Percentiles rank a stretch among this genome's conserved stretches.
Conservation (phyloP, 2,113 vertebrate species). For the Oceanites oceanicus region DNA sequence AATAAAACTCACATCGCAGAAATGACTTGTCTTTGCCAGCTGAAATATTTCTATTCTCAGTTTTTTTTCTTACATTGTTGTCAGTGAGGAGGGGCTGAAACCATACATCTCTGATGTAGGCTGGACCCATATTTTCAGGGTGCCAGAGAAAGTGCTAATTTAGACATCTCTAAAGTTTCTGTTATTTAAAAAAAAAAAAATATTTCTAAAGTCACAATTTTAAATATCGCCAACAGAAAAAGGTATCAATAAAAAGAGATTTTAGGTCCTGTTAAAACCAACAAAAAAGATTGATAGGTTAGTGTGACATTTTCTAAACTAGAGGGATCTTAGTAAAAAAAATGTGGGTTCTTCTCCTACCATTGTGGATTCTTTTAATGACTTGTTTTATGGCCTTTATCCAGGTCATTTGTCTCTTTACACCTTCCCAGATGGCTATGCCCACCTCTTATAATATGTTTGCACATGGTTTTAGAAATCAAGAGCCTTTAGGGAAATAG, state of each 20-base stretch:
- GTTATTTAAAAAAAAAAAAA: not conserved
- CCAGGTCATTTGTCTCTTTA: not conserved
- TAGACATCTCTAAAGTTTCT: not conserved
- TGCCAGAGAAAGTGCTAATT: not conserved
- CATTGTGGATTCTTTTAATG: not conserved
- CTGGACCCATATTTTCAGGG: not conserved
- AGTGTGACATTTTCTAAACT: not conserved
- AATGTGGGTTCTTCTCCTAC: not conserved
- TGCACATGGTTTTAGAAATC: not conserved
- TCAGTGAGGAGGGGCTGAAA: not conserved
- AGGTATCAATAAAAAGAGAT: not conserved
- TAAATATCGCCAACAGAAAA: not conserved
- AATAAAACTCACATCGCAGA: not conserved
- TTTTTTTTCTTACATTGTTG: not conserved
- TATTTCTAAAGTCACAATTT: not conserved
- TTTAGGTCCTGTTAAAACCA: not conserved
- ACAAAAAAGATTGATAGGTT: not conserved
- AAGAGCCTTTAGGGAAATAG: not conserved
- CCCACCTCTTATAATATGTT: not conserved
- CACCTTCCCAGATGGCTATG: not conserved
- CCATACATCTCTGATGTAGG: not conserved
- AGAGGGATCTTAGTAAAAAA: not conserved
- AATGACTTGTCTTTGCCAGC: not conserved
- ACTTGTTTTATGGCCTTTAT: not conserved
- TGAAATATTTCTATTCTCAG: not conserved